Evolutionary conservation across 2,797 vertebrate species (phyloP).

Genomic region (Mustela erminea): DNA sequence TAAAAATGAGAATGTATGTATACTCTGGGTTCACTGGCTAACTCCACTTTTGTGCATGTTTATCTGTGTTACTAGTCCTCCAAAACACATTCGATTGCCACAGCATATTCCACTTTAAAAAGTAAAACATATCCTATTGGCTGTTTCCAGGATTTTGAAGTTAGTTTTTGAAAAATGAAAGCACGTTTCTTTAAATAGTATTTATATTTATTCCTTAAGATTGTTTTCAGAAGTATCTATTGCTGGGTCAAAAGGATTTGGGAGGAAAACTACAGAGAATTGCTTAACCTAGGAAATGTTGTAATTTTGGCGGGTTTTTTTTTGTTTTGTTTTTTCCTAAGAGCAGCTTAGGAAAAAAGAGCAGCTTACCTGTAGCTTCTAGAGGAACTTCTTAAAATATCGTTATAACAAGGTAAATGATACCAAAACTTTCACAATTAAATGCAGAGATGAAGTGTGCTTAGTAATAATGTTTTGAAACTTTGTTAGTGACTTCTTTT

Average conservation of each 20-base stretch:
- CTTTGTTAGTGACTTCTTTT: not conserved
- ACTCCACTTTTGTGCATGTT: not conserved
- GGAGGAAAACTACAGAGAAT: not conserved
- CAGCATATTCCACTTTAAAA: not conserved
- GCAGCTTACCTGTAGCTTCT: not conserved
- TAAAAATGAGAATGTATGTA: not conserved
- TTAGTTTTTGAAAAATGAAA: constrained; percentile 39
- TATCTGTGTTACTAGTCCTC: constrained; percentile 6
- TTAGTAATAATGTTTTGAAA: constrained; percentile 29
- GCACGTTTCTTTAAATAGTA: not conserved
- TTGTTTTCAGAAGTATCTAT: constrained; percentile 24
- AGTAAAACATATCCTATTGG: not conserved
- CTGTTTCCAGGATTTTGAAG: constrained; percentile 51
- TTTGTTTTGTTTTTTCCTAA: not conserved
- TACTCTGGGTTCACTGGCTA: not conserved
- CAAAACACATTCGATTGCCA: constrained; percentile 28
- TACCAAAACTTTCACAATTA: not conserved
- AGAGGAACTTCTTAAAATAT: constrained; percentile 21
- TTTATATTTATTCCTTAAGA: not conserved
- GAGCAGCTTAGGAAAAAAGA: no score
- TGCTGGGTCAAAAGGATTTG: not conserved
- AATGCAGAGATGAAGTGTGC: not conserved
- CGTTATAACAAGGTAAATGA: not conserved
- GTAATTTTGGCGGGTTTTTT: not conserved
- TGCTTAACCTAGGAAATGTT: constrained; percentile 39